phyloP scores from a whole-genome alignment of 2,888 invertebrate species.

The Cephus pygmeus region DNA sequence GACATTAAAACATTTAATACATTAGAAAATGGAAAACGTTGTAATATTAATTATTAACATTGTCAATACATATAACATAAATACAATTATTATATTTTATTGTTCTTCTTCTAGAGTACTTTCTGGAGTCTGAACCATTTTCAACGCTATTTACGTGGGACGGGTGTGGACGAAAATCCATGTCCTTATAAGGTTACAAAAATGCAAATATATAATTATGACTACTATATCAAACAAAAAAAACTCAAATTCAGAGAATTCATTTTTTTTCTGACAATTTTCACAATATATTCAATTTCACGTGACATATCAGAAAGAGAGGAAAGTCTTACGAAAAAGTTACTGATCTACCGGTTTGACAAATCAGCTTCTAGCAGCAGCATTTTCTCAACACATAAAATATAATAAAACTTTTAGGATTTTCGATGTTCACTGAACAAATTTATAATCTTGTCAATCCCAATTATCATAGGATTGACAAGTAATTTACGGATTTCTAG shows the following conservation, averaged over 20 bases:
- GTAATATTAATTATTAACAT: not conserved
- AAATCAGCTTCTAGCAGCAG: not conserved
- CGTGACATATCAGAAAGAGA: not conserved
- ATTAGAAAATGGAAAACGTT: not conserved
- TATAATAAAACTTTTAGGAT: not conserved
- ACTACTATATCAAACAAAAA: not conserved
- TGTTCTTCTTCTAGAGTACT: not conserved
- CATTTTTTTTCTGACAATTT: not conserved
- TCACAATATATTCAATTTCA: not conserved
- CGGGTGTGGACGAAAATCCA: not conserved
- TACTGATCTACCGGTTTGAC: slow-evolving; percentile 2
- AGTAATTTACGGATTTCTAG: not conserved
- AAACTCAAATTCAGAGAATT: not conserved
- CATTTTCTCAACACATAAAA: not conserved
- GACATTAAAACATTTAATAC: not conserved
- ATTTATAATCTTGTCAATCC: not conserved
- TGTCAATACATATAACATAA: not conserved
- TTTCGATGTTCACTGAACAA: not conserved
- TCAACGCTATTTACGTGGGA: not conserved
- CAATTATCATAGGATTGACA: not conserved
- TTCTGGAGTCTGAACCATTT: not conserved
- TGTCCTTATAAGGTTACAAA: slow-evolving; percentile 1
- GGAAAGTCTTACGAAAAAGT: not conserved
- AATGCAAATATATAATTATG: not conserved
- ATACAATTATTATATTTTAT: not conserved